Conservation (phyloP, 2,113 vertebrate species). For the Epinephelus cyanopodus region DNA sequence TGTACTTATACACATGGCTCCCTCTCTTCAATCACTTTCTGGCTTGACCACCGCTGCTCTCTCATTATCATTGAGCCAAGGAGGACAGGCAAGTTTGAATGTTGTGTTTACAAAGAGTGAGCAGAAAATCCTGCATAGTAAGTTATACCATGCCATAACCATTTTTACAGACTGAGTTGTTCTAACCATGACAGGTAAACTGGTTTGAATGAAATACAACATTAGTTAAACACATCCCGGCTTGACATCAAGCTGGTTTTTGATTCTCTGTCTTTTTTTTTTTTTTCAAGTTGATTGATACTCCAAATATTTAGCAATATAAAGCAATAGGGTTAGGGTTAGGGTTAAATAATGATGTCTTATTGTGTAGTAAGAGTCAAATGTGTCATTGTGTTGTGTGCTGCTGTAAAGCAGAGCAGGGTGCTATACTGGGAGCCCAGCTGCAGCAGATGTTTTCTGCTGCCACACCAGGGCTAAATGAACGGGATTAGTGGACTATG, state of each 20-base stretch:
- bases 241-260: background rate
- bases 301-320: background rate
- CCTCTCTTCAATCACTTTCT: no score
- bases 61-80: no score
- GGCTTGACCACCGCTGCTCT: no score
- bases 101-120: no score
- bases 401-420: conserved; percentile 37
- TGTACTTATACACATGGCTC: no score
- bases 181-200: background rate
- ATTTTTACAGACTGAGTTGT: background rate
- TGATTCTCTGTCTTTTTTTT: background rate
- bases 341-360: background rate
- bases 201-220: background rate
- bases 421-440: conserved; percentile 53
- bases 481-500: conserved; percentile 78
- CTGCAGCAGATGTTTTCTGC: conserved; percentile 77
- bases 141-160: no score
- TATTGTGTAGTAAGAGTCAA: conserved; percentile 5
- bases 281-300: background rate
- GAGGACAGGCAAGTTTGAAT: no score
- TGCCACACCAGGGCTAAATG: conserved; percentile 66
- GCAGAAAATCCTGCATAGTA: no score
- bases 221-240: background rate
- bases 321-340: background rate
- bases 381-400: conserved; percentile 25